Base-by-base conservation (phyloP, 2,113 vertebrate species). In the Jacana jacana region DNA sequence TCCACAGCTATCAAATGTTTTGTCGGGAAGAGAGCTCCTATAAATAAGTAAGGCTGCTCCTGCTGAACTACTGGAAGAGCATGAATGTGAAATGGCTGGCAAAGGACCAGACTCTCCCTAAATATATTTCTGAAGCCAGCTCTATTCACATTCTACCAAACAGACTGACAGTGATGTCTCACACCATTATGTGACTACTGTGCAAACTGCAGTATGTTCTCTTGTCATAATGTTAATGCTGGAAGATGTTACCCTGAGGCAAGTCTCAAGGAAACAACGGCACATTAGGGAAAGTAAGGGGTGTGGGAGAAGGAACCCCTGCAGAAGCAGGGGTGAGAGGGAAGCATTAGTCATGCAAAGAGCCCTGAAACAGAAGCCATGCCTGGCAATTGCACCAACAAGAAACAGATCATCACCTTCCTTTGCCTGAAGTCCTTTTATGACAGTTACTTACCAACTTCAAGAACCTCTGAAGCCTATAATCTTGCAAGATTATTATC, bases 391-490 rank as follows among this genome's bases (percentile, higher is more conserved):
- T n/a, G 65, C 33, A 94, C 63, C 92, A 89, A 88, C 20, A n/a
- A 94, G 80, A 95, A 90, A 86, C 31, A 94, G 80, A 91, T 35
- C 73, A 66, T 33, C 68, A 55, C 75, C 77, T 68, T 73, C 75
- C 77, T 68, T 73, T 3, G n/a, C 65, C 72, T 78, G 16, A 86
- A 91, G 33, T 84, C 57, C 35, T 89, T 91, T 76, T 81, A 81
- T 68, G 83, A 92, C 61, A 89, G 57, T 89, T 78, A 71, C 73
- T 89, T 93, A 93, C 10, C 18, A 7, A 77, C 52, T 93, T 83
- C 86, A 90, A 93, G 92, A 93, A 88, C 60, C 25, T 88, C 71
- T 83, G 83, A 92, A 88, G 92, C 80, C 52, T 71, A 30, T 81
- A 78, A 92, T 88, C 86, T 63, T 86, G 23, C 13, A 31, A 35